Base-by-base conservation (phyloP, 2,888 invertebrate genomes). In the Scaptomyza flava region DNA sequence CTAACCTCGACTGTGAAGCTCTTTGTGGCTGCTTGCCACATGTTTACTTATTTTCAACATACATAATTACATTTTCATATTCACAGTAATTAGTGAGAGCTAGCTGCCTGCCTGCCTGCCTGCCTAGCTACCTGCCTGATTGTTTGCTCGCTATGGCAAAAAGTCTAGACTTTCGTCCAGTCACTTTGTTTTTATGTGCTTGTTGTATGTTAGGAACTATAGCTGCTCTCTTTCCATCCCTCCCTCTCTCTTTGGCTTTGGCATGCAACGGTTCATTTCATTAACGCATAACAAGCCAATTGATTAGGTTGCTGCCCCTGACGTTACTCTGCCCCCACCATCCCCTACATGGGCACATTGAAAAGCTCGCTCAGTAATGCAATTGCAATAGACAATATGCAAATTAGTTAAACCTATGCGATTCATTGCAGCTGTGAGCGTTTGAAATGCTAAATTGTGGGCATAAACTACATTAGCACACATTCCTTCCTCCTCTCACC, bases 401-500 rank as follows among this genome's bases (percentile, higher is more conserved):
- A 81, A 81, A 81, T 81, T 84, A 81, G 84, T 67, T 68, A 72
- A 69, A 67, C 73, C 68, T 72, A 74, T 66, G 74, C 72, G 72
- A 59, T 77, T 74, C 65, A 65, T 56, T 75, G 84, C 81, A 72
- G 67, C 77, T 84, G 84, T 59, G 58, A 67, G 66, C 58, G 66
- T 48, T 72, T 71, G 38, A 73, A 63, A 78, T 83, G 81, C 78
- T 83, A 81, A 81, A 81, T 81, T 83, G 81, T 81, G 81, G 84
- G 71, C 77, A 81, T 83, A 76, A 83, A 83, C 84, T 79, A 67
- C 84, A 83, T 79, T 74, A 79, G 74, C 65, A 79, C 63, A 59
- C 69, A 70, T 68, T 60, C 59, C 17, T 17, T n/a, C n/a, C n/a
- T n/a, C n/a, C n/a, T n/a, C n/a, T n/a, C n/a, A n/a, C n/a, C n/a